Evolutionary conservation across 2,113 vertebrate species (phyloP).

Genomic region (Daphoenositta chrysoptera): DNA sequence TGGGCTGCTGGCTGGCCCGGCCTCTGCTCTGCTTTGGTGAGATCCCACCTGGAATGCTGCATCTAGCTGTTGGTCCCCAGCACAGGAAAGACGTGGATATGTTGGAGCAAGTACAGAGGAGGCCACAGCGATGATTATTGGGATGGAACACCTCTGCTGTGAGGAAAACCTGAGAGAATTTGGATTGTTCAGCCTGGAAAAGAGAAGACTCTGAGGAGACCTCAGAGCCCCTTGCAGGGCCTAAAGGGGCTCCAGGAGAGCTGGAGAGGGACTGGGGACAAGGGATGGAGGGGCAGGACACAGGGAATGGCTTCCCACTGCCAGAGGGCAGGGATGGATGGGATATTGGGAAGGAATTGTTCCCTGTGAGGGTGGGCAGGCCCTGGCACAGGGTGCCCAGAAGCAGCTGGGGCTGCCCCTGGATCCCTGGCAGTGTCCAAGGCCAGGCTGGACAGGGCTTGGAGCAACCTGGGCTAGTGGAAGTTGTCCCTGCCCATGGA

Average conservation of each 20-base stretch:
- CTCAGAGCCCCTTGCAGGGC: not conserved
- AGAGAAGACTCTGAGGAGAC: not conserved
- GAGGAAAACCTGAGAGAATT: not conserved
- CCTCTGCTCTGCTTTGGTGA: not conserved
- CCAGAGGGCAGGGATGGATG: accelerated
- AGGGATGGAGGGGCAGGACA: not conserved
- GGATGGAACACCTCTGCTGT: not conserved
- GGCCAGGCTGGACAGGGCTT: accelerated
- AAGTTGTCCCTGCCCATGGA: not conserved
- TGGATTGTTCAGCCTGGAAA: not conserved
- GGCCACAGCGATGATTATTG: not conserved
- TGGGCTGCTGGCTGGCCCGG: accelerated
- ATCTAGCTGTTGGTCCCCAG: not conserved
- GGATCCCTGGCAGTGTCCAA: not conserved
- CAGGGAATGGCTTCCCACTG: not conserved
- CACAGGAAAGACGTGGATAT: not conserved
- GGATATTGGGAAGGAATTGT: not conserved
- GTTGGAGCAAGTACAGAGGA: not conserved
- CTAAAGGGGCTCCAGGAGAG: not conserved
- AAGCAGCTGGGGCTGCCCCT: not conserved
- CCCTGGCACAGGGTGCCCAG: not conserved
- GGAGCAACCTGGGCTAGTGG: accelerated
- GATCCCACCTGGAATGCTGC: not conserved
- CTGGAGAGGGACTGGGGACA: not conserved
- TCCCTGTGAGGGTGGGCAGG: accelerated